Percentiles rank a stretch among this genome's conserved stretches.
These are phyloP conservation scores for Eupithecia tripunctaria DNA, from an alignment of 2,888 invertebrate genomes.

Conservation along the genomic window DNA sequence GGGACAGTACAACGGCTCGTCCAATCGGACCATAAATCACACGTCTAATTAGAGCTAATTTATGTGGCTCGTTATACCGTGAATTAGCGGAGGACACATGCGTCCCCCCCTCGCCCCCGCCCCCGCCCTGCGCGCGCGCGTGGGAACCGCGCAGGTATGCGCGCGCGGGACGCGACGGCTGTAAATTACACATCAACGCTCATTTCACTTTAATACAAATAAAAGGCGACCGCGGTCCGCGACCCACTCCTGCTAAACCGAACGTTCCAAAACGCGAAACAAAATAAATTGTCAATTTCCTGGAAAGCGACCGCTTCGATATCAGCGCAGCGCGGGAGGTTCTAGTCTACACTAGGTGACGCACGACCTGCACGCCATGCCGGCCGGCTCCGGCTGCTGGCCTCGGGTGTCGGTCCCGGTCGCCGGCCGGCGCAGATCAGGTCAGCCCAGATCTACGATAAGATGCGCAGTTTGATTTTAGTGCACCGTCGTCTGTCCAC, in stretches of 20 bases:
- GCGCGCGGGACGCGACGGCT: not conserved
- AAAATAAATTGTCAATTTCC: not conserved
- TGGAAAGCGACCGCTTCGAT: not conserved
- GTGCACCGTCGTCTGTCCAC: not conserved
- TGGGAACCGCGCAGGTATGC: conserved; percentile 8
- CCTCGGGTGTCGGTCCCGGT: too few species aligned
- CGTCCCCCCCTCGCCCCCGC: not conserved
- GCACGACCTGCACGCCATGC: too few species aligned
- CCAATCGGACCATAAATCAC: conserved; percentile 30
- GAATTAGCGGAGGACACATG: conserved; percentile 38
- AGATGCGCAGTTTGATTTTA: not conserved
- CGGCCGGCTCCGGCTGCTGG: not conserved
- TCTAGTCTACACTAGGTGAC: not conserved
- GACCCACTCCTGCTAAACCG: not conserved
- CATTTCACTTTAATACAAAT: conserved; percentile 12
- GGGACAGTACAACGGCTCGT: not conserved
- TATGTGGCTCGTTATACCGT: conserved; percentile 48
- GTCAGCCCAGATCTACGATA: not conserved
- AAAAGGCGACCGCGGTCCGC: not conserved
- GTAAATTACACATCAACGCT: conserved; percentile 5
- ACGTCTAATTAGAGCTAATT: conserved; percentile 55
- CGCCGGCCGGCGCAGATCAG: too few species aligned
- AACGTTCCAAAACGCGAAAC: not conserved
- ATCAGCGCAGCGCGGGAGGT: not conserved
- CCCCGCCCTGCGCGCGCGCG: not conserved